Conservation (phyloP, 2,797 vertebrate genomes). For the Tachyglossus aculeatus region DNA sequence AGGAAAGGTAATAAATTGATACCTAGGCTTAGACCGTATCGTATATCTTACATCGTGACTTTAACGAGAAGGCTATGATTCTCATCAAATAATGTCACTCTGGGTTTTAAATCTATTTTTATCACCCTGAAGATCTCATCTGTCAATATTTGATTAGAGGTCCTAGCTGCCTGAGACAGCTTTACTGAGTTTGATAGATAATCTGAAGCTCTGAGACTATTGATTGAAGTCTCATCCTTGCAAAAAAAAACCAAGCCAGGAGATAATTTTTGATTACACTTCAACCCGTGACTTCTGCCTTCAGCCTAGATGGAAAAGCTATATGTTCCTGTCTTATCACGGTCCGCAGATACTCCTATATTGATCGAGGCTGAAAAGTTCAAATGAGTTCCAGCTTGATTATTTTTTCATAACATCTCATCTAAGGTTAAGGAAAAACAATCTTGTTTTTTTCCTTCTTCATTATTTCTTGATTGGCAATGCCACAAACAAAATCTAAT, state of each 20-base stretch:
- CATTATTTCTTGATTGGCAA: background rate
- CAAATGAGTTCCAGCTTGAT: constrained; percentile 36
- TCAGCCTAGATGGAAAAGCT: constrained; percentile 1
- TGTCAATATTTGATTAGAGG: constrained; percentile 75
- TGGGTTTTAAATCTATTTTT: constrained; percentile 69
- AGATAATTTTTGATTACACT: constrained; percentile 58
- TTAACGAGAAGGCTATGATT: constrained; percentile 34
- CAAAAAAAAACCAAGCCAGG: background rate
- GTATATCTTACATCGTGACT: constrained; percentile 41
- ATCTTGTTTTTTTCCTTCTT: background rate
- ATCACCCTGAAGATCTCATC: constrained; percentile 61
- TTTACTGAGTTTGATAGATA: constrained; percentile 70
- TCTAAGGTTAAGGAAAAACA: constrained; percentile 22
- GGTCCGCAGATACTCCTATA: constrained; percentile 27
- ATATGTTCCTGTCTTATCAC: constrained; percentile 44
- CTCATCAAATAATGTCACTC: constrained; percentile 53
- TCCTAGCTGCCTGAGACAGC: constrained; percentile 47
- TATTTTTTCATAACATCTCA: constrained; percentile 6
- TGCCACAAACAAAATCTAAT: background rate
- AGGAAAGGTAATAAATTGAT: constrained; percentile 37
- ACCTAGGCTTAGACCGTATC: constrained; percentile 18
- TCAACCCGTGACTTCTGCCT: constrained; percentile 42
- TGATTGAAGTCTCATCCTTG: constrained; percentile 38
- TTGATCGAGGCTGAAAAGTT: constrained; percentile 53
- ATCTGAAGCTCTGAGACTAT: constrained; percentile 56